phyloP scores from a whole-genome alignment of 2,888 invertebrate genomes.

The Marronus borbonicus region DNA sequence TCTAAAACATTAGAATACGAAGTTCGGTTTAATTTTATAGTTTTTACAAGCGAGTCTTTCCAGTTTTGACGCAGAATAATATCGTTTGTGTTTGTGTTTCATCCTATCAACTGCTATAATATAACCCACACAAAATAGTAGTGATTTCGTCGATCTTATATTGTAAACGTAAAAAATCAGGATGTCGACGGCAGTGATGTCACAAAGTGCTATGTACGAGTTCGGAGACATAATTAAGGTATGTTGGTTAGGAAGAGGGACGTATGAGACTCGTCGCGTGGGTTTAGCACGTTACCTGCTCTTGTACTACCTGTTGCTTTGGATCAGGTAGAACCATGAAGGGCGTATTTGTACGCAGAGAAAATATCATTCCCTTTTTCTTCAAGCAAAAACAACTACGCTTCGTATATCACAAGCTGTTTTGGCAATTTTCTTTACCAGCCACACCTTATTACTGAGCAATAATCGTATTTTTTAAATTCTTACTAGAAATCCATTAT shows the following conservation, averaged over 20 bases:
- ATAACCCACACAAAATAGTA: constrained; percentile 46
- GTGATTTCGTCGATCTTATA: constrained; percentile 42
- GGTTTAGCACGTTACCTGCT: constrained; percentile 37
- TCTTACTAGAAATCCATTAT: background rate
- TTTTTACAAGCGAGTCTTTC: constrained; percentile 65
- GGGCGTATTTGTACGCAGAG: constrained; percentile 15
- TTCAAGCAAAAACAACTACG: constrained; percentile 25
- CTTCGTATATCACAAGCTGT: background rate
- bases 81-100: constrained; percentile 47
- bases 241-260: constrained; percentile 61
- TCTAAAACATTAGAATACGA: constrained; percentile 54
- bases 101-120: constrained; percentile 72
- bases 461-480: constrained; percentile 20
- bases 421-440: background rate
- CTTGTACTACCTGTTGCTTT: constrained; percentile 39
- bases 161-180: constrained; percentile 62
- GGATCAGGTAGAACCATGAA: constrained; percentile 33
- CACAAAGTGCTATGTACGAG: constrained; percentile 82
- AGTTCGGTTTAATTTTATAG: constrained; percentile 68
- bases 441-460: too few relatives aligned
- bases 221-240: constrained; percentile 85
- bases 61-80: constrained; percentile 46
- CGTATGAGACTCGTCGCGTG: constrained; percentile 25
- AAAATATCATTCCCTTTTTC: constrained; percentile 31
- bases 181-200: constrained; percentile 87